Evolutionary conservation across 2,888 invertebrate genomes (phyloP).

Genomic region (Quadroppia sp.): DNA sequence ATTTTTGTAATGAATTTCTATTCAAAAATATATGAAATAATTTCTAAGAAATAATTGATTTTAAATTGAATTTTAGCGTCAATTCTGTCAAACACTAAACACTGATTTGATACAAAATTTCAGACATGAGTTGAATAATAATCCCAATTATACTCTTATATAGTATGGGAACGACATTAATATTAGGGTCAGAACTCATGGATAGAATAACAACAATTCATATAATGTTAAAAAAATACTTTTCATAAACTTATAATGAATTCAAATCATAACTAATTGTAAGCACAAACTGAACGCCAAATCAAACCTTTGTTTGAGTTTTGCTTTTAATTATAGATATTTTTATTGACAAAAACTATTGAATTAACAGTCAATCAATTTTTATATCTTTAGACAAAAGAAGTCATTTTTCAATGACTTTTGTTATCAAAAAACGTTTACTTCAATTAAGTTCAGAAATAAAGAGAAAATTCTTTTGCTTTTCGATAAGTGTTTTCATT

Average conservation of each 20-base stretch:
- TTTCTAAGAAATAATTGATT: conserved; percentile 1
- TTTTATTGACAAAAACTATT: conserved; percentile 9
- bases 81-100: neutral
- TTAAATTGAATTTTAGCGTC: conserved; percentile 15
- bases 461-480: neutral
- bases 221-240: too few relatives aligned
- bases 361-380: conserved; percentile 21
- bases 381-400: neutral
- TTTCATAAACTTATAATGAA: neutral
- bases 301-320: neutral
- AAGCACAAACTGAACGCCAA: neutral
- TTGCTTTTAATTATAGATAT: neutral
- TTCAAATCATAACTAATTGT: neutral
- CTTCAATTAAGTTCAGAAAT: neutral
- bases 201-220: too few relatives aligned
- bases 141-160: neutral
- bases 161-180: too few relatives aligned
- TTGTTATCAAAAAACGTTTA: neutral
- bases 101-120: neutral
- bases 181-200: too few relatives aligned
- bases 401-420: neutral
- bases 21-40: neutral
- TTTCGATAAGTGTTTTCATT: neutral
- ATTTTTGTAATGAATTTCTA: neutral
- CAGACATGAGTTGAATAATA: conserved; percentile 1